Evolutionary conservation across 2,888 invertebrate genomes (phyloP), one percentile per base, ranked within the genome.

Genomic region (Agapetus fuscipes): DNA sequence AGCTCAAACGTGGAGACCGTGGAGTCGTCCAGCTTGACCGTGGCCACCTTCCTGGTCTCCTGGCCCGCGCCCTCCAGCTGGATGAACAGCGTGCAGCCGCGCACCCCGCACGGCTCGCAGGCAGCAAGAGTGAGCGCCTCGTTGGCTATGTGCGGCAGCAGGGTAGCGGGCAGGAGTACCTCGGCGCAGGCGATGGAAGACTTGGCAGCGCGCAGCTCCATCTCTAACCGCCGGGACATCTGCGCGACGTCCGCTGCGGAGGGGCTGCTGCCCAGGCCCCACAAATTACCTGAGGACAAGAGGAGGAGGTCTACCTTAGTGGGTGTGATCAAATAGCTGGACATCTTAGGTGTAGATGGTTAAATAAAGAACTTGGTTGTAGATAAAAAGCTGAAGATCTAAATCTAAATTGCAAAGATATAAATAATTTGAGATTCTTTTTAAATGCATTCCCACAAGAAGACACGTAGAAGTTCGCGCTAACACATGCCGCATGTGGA

Each of bases 1-100:
- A 93, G 74, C 65, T 93, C 91, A 62, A 91, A 93, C 46, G 91
- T 93, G 46, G 90, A 84, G 34, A 90, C 83, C 17, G 88, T 86
- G 57, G 78, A 78, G 36, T 85, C 83, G 66, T 91, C 90, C 56
- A 86, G 81, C 62, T 87, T 83, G 62, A 91, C 76, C 54, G 83
- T 82, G 39, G 87, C 86, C 52, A 91, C 73, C 56, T 80, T 73
- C 52, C 84, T 72, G 60, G 76, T 74, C 46, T 74, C 58, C 49
- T 66, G 62, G 45, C 71, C 72, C 54, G 78, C 79, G 34, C 80
- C 81, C 58, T 87, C 83, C 53, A 87, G 83, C 61, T 83, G 82
- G 41, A 91, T 78, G 61, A 81, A 85, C 49, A 91, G 70, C n/a
- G 83, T 82, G 56, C 89, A 88, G 26, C 90, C 91, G 50, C 87